Percentiles rank a stretch among this genome's conserved stretches.
Evolutionary conservation across 2,797 vertebrate species (phyloP).

Genomic region (Harpagifer antarcticus): DNA sequence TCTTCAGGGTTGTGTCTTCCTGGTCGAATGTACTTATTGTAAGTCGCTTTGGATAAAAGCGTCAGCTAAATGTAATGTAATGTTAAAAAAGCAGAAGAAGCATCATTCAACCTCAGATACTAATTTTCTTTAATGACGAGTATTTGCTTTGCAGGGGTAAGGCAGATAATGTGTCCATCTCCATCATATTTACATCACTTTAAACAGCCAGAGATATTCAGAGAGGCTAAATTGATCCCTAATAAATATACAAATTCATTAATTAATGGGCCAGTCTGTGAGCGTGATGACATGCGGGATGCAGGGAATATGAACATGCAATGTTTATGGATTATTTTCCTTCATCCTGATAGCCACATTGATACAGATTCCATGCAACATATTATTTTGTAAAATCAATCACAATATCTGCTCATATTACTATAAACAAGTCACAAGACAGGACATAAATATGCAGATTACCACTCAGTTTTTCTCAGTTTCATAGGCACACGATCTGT

Average conservation of each 20-base stretch:
- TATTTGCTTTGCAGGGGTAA: not conserved
- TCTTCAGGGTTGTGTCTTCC: too few relatives aligned
- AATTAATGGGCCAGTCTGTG: not conserved
- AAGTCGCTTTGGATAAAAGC: too few relatives aligned
- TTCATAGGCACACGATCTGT: slow-evolving; percentile 30
- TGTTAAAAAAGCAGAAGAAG: not conserved
- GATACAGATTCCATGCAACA: not conserved
- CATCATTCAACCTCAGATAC: not conserved
- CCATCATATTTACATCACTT: too few relatives aligned
- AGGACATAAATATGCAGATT: slow-evolving; percentile 22
- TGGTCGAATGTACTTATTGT: too few relatives aligned
- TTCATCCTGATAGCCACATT: not conserved
- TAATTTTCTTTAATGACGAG: not conserved
- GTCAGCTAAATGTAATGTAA: too few relatives aligned
- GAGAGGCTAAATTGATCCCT: not conserved
- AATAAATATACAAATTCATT: not conserved
- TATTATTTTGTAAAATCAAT: not conserved
- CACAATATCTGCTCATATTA: not conserved
- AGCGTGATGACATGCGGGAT: not conserved
- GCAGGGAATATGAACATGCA: too few relatives aligned
- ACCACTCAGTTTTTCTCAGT: slow-evolving; percentile 25
- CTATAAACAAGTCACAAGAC: not conserved
- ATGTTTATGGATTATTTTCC: not conserved
- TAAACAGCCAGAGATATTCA: not conserved
- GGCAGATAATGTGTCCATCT: not conserved